Conservation (phyloP, 2,113 vertebrate genomes). For the Procapra przewalskii region DNA sequence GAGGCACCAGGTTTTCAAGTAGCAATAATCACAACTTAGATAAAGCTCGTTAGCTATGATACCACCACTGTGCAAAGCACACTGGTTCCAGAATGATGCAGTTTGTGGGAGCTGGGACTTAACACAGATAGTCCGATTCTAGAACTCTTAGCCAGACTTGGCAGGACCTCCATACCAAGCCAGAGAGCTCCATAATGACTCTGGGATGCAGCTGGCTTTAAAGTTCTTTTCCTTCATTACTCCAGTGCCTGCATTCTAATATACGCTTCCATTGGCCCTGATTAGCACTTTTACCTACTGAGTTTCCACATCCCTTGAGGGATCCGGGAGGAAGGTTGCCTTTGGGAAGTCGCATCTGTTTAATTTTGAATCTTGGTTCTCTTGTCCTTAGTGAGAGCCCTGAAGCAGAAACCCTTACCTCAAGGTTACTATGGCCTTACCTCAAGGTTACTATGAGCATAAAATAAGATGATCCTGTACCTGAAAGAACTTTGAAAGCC, state of each 20-base stretch:
- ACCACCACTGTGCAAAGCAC: not conserved
- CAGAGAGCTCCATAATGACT: not conserved
- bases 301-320: not conserved
- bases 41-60: not conserved
- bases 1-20: not conserved
- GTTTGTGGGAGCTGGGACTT: not conserved
- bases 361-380: constrained; percentile 23
- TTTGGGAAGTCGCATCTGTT: not conserved
- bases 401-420: not conserved
- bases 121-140: not conserved
- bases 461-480: not conserved
- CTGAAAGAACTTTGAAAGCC: not conserved
- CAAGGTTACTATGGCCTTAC: not conserved
- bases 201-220: not conserved
- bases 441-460: not conserved
- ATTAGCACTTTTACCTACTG: not conserved
- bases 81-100: not conserved
- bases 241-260: not conserved
- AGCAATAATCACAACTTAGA: not conserved
- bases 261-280: not conserved
- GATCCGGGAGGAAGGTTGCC: not conserved
- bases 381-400: not conserved
- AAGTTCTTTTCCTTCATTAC: not conserved
- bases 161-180: not conserved
- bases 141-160: not conserved